phyloP scores from a whole-genome alignment of 1,140 invertebrate species.

The Trialeurodes vaporariorum region DNA sequence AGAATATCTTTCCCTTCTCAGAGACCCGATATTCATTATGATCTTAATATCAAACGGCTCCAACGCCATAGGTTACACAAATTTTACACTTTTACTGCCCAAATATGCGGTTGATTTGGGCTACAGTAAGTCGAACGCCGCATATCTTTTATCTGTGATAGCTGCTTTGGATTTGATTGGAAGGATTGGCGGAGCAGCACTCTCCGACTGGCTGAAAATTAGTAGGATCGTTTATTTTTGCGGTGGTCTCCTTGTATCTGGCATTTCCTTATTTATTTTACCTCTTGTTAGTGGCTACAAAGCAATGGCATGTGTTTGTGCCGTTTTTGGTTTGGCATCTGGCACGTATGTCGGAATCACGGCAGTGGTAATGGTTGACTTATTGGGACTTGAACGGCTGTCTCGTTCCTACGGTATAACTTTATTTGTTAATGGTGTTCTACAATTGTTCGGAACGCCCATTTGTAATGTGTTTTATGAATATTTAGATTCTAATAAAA shows the following conservation, averaged over 20 bases:
- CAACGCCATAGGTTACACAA: slow-evolving; percentile 73
- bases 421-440: slow-evolving; percentile 65
- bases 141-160: slow-evolving; percentile 61
- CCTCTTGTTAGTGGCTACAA: slow-evolving; percentile 44
- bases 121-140: slow-evolving; percentile 53
- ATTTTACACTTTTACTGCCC: slow-evolving; percentile 68
- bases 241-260: slow-evolving; percentile 59
- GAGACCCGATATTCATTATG: slow-evolving; percentile 65
- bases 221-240: slow-evolving; percentile 72
- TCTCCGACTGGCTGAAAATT: slow-evolving; percentile 57
- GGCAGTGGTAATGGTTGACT: slow-evolving; percentile 72
- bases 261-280: slow-evolving; percentile 52
- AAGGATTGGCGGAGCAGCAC: slow-evolving; percentile 63
- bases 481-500: slow-evolving; percentile 47
- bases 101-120: slow-evolving; percentile 53
- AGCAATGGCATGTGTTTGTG: slow-evolving; percentile 51
- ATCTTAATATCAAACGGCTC: slow-evolving; percentile 72
- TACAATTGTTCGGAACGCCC: slow-evolving; percentile 66
- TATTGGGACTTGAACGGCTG: slow-evolving; percentile 66
- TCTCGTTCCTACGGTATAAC: slow-evolving; percentile 75
- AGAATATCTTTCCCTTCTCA: slow-evolving; percentile 44
- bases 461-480: slow-evolving; percentile 58
- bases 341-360: slow-evolving; percentile 78
- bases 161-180: slow-evolving; percentile 65
- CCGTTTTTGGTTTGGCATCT: slow-evolving; percentile 63